Percentiles rank a stretch among this genome's conserved stretches.
phyloP scores from a whole-genome alignment of 2,113 vertebrate genomes.

The Columba livia region DNA sequence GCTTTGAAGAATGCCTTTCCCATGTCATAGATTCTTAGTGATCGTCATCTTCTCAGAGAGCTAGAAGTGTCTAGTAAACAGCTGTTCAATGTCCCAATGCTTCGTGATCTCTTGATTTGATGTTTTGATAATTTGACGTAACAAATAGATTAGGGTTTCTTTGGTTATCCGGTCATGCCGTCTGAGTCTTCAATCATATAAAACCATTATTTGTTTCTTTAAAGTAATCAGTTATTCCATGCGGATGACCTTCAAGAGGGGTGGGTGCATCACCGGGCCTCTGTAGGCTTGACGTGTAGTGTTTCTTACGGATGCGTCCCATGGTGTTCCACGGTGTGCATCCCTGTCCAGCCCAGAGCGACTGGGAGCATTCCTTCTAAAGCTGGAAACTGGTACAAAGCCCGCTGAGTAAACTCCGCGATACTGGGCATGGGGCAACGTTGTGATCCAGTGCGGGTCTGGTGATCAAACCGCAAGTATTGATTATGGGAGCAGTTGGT shows the following conservation, averaged over 20 bases:
- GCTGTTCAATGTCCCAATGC: background rate
- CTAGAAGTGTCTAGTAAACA: background rate
- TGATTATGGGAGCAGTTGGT: background rate
- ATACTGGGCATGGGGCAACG: background rate
- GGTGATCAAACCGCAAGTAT: background rate
- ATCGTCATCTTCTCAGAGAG: background rate
- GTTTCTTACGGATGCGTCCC: accelerated
- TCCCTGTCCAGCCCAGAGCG: background rate
- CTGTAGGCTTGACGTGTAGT: background rate
- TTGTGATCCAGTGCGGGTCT: background rate
- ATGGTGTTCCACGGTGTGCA: background rate
- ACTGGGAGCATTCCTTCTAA: background rate
- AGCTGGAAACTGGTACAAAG: background rate
- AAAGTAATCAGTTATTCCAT: slow-evolving; percentile 1
- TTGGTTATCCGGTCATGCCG: background rate
- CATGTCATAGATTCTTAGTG: background rate
- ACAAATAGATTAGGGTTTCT: slow-evolving; percentile 37
- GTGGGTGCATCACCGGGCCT: background rate
- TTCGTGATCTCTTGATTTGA: slow-evolving; percentile 27
- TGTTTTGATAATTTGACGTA: slow-evolving; percentile 61
- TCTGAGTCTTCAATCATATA: slow-evolving; percentile 30
- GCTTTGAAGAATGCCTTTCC: background rate
- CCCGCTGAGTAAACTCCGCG: background rate
- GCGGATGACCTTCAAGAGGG: slow-evolving; percentile 21
- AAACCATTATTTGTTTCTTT: slow-evolving; percentile 33